Conservation (phyloP, 2,113 vertebrate genomes). For the Paralichthys olivaceus region DNA sequence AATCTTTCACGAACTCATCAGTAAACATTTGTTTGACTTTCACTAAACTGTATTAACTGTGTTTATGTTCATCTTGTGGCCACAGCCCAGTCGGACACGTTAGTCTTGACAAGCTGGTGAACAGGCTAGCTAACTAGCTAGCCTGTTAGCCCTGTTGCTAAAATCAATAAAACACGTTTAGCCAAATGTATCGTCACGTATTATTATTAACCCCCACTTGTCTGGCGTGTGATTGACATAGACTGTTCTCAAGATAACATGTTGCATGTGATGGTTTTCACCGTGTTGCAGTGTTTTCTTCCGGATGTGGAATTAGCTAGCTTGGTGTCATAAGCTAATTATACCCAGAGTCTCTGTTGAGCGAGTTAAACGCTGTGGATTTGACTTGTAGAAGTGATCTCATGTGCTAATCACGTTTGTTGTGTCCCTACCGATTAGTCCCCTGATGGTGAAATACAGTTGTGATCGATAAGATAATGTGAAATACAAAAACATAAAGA, state of each 20-base stretch:
- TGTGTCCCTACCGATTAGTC: neutral
- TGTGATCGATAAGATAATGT: too few relatives aligned
- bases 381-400: neutral
- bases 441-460: too few relatives aligned
- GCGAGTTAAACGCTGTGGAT: neutral
- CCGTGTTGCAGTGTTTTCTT: neutral
- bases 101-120: slow-evolving; percentile 21
- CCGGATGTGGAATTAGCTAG: slow-evolving; percentile 39
- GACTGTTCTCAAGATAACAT: neutral
- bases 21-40: neutral
- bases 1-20: neutral
- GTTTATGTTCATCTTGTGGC: neutral
- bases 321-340: slow-evolving; percentile 49
- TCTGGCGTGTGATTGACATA: neutral
- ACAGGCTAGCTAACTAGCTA: slow-evolving; percentile 53
- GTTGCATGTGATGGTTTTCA: neutral
- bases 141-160: slow-evolving; percentile 5
- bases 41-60: neutral
- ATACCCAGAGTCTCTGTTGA: slow-evolving; percentile 3
- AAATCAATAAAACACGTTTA: neutral
- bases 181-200: accelerated
- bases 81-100: neutral
- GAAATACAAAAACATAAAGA: too few relatives aligned
- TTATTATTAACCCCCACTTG: accelerated
- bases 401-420: neutral